Percentiles rank a stretch among this genome's conserved stretches.
Conservation (phyloP, 2,888 invertebrate genomes). For the Meiosimyza decipiens region DNA sequence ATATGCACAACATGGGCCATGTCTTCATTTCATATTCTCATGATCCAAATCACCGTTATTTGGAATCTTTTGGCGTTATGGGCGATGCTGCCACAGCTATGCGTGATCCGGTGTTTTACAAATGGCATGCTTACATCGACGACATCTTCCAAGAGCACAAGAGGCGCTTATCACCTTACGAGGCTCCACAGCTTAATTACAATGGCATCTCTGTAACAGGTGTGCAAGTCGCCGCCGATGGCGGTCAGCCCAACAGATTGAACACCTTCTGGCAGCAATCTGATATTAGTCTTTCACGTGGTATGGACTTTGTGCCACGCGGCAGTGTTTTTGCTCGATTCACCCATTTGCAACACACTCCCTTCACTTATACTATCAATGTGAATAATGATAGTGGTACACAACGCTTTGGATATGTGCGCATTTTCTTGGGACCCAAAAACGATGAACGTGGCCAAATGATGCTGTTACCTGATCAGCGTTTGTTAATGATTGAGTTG, state of each 20-base stretch:
- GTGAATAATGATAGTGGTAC: constrained; percentile 71
- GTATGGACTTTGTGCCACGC: constrained; percentile 84
- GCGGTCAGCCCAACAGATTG: constrained; percentile 71
- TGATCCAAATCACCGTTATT: constrained; percentile 77
- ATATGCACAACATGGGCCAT: constrained; percentile 86
- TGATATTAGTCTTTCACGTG: constrained; percentile 80
- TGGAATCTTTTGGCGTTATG: constrained; percentile 86
- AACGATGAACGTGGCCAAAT: constrained; percentile 74
- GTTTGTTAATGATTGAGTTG: constrained; percentile 74
- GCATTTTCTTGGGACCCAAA: constrained; percentile 76
- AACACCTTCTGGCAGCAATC: constrained; percentile 84
- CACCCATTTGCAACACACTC: constrained; percentile 81
- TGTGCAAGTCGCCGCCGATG: constrained; percentile 69
- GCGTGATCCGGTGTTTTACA: constrained; percentile 88
- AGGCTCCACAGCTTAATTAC: constrained; percentile 58
- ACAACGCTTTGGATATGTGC: constrained; percentile 71
- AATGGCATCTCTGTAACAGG: constrained; percentile 72
- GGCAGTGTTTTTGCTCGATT: constrained; percentile 78
- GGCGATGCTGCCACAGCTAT: constrained; percentile 87
- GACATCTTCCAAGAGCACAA: constrained; percentile 83
- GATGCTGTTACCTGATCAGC: constrained; percentile 73
- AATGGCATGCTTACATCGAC: constrained; percentile 85
- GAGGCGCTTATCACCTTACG: constrained; percentile 76
- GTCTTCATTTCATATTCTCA: constrained; percentile 81
- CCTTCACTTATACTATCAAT: constrained; percentile 75